Conservation (phyloP, 2,797 vertebrate species). For the Cyprinodon diabolis region DNA sequence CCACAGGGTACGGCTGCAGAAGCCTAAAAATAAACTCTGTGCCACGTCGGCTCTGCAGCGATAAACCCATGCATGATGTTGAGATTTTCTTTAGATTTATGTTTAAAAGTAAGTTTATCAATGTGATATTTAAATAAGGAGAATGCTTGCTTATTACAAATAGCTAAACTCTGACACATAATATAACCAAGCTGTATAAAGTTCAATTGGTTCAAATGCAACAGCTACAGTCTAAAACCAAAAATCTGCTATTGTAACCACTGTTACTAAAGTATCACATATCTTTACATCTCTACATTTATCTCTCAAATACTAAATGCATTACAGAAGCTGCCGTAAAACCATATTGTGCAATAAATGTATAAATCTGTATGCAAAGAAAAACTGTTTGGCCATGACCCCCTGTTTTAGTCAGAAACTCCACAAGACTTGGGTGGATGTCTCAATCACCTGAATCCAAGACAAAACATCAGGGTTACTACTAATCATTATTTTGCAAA, state of each 20-base stretch:
- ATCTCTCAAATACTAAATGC: not conserved
- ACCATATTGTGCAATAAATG: not conserved
- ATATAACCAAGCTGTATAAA: too few species aligned
- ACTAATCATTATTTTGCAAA: too few species aligned
- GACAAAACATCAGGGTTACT: too few species aligned
- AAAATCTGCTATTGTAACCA: not conserved
- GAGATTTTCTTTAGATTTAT: not conserved
- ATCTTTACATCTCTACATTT: not conserved
- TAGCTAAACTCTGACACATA: not conserved
- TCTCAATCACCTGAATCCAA: too few species aligned
- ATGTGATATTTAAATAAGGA: too few species aligned
- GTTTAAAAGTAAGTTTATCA: too few species aligned
- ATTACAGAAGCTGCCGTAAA: not conserved
- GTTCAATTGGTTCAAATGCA: not conserved
- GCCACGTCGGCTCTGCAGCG: slow-evolving; percentile 56
- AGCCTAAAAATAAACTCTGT: slow-evolving; percentile 61
- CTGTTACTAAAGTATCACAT: not conserved
- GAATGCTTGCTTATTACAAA: not conserved
- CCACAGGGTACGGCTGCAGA: slow-evolving; percentile 28
- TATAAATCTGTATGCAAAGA: not conserved
- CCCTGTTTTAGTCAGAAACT: too few species aligned
- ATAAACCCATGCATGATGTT: slow-evolving; percentile 38
- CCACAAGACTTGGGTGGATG: too few species aligned
- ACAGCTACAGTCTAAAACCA: not conserved
- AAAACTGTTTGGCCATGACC: not conserved